phyloP scores from a whole-genome alignment of 2,888 invertebrate genomes.

The Labia minor region DNA sequence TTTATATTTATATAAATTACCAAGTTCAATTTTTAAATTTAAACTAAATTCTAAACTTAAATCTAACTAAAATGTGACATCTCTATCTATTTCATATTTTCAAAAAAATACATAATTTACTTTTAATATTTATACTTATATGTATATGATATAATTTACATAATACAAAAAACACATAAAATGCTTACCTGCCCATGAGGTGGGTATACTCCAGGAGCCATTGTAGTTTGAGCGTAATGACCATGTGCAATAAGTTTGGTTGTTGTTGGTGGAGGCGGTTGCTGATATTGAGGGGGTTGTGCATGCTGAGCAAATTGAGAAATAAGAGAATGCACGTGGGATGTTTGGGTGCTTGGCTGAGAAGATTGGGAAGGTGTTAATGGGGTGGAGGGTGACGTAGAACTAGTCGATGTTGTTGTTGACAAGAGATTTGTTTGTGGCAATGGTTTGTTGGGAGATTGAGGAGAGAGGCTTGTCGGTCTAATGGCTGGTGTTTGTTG shows the following conservation, averaged over 20 bases:
- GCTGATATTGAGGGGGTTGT: slow-evolving; percentile 22
- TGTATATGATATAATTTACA: too few relatives aligned
- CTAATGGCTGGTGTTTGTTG: slow-evolving; percentile 22
- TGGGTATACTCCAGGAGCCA: slow-evolving; percentile 8
- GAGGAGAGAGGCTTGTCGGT: slow-evolving; percentile 18
- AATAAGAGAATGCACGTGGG: slow-evolving; percentile 25
- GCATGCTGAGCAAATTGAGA: slow-evolving; percentile 25
- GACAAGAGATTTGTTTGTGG: slow-evolving; percentile 28
- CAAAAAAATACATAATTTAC: too few relatives aligned
- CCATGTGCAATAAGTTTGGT: background rate
- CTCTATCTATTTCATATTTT: too few relatives aligned
- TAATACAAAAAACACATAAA: too few relatives aligned
- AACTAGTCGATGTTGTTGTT: slow-evolving; percentile 28
- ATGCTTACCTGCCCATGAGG: slow-evolving; percentile 2
- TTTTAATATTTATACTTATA: too few relatives aligned
- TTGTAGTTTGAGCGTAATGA: slow-evolving; percentile 16
- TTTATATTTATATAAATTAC: too few relatives aligned
- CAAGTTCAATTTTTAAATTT: too few relatives aligned
- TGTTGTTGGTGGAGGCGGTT: background rate
- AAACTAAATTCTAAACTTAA: too few relatives aligned
- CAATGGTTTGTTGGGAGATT: slow-evolving; percentile 9
- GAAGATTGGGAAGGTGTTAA: slow-evolving; percentile 18
- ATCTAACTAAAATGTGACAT: too few relatives aligned
- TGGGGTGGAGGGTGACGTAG: slow-evolving; percentile 24
- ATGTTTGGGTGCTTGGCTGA: slow-evolving; percentile 15